These are phyloP conservation scores for Mythimna pallens DNA, from an alignment of 2,888 invertebrate species.

Conservation along the genomic window DNA sequence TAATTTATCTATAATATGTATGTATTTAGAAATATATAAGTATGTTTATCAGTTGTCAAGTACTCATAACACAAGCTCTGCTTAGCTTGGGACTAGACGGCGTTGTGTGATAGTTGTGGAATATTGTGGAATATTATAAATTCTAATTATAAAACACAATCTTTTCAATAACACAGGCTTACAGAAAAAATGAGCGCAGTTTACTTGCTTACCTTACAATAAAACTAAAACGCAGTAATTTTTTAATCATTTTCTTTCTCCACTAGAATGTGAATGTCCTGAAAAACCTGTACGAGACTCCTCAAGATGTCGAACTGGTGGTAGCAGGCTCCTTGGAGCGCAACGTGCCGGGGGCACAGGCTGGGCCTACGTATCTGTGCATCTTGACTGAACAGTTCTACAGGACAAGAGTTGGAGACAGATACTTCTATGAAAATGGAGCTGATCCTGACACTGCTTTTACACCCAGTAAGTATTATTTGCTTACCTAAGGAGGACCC, in stretches of 20 bases:
- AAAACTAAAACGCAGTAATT: neutral
- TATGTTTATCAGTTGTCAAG: too few species aligned
- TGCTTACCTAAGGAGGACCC: neutral
- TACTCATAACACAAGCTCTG: too few species aligned
- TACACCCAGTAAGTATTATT: slow-evolving; percentile 88
- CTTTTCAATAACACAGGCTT: too few species aligned
- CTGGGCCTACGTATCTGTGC: slow-evolving; percentile 97
- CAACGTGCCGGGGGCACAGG: slow-evolving; percentile 94
- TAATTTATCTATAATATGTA: too few species aligned
- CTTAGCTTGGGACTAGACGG: too few species aligned
- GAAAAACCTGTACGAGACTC: slow-evolving; percentile 92
- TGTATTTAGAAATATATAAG: too few species aligned
- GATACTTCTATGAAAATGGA: slow-evolving; percentile 95
- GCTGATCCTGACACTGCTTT: slow-evolving; percentile 91
- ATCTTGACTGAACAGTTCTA: slow-evolving; percentile 97
- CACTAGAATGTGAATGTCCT: slow-evolving; percentile 92
- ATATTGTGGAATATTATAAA: too few species aligned
- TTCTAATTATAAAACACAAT: neutral
- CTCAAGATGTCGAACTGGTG: slow-evolving; percentile 96
- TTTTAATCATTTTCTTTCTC: neutral
- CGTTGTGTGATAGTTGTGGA: too few species aligned
- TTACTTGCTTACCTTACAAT: neutral
- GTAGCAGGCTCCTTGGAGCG: slow-evolving; percentile 96
- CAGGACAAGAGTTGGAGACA: slow-evolving; percentile 95
- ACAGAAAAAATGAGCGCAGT: neutral